Evolutionary conservation across 2,113 vertebrate species (phyloP), one percentile per base, ranked within the genome.

Genomic region (Eptesicus fuscus): DNA sequence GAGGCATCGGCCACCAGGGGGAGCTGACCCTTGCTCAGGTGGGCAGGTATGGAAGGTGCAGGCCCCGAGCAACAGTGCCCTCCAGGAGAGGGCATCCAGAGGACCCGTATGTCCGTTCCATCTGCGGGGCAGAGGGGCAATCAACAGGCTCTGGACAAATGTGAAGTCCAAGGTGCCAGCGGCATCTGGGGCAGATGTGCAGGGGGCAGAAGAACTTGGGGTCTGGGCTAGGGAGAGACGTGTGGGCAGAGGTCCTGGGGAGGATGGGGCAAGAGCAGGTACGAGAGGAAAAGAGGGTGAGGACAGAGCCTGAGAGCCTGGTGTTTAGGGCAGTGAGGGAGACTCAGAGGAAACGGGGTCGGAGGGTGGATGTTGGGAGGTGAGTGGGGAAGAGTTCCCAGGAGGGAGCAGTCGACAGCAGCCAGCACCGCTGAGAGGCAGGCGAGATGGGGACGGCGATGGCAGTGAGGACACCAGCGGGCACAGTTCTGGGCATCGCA

Each of bases 101-200:
- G 78, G 83, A 22, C 12, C 47, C n/a, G n/a, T n/a, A 9, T 17
- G 20, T 11, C 42, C 35, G 20, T 11, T 35, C 42, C 5, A 5
- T 70, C 76, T 37, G 59, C 7, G 5, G 83, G 28, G 17, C n/a
- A 69, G 69, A 51, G 1, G n/a, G 35, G 61, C 47, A 25, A 93
- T 37, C 65, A 73, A 51, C 0, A 1, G 32, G 44, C 16, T 80
- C 74, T 86, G 56, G 82, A 74, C 65, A 9, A 40, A 49, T 28
- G 44, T 53, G 56, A 42, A 93, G 61, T 86, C 65, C 53, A 25
- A 73, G 44, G 9, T 37, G 16, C 74, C 49, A n/a, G 91, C 76
- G 65, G 47, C n/a, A 59, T 40, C 25, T 12, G n/a, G 32, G 65
- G 9, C 47, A 51, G 44, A 80, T 13, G 53, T 67, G 20, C 28